Evolutionary conservation across 2,888 invertebrate species (phyloP).

Genomic region (Leucoma salicis): DNA sequence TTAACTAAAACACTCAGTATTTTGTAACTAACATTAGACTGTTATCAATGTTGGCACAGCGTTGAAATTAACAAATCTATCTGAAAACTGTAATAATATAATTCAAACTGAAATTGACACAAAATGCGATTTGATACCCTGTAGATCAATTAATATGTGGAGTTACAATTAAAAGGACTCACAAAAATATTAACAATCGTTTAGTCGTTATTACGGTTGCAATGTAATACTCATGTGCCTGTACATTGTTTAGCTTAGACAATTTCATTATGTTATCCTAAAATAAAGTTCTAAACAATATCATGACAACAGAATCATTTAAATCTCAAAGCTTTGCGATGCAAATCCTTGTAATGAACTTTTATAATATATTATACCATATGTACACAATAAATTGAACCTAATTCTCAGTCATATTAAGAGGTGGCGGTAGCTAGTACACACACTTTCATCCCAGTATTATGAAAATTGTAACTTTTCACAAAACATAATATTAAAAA

Average conservation of each 20-base stretch:
- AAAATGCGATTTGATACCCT: conserved; percentile 60
- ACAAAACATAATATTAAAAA: conserved; percentile 25
- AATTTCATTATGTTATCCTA: conserved; percentile 21
- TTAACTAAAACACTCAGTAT: conserved; percentile 26
- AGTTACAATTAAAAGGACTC: conserved; percentile 17
- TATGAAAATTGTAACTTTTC: conserved; percentile 21
- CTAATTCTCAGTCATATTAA: conserved; percentile 77
- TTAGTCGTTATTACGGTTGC: conserved; percentile 18
- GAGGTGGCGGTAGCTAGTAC: conserved; percentile 49
- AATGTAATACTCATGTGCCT: conserved; percentile 27
- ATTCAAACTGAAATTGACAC: conserved; percentile 20
- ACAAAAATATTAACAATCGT: conserved; percentile 24
- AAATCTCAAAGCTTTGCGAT: conserved; percentile 42
- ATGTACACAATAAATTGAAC: conserved; percentile 73
- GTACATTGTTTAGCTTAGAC: conserved; percentile 24
- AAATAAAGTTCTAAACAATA: conserved; percentile 33
- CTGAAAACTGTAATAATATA: conserved; percentile 21
- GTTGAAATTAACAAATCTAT: conserved; percentile 22
- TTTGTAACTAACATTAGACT: conserved; percentile 28
- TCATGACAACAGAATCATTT: conserved; percentile 41
- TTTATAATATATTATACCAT: conserved; percentile 42
- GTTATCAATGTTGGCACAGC: conserved; percentile 38
- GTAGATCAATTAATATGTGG: conserved; percentile 45
- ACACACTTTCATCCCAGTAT: conserved; percentile 14
- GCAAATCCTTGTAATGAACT: conserved; percentile 47